Evolutionary conservation across 2,113 vertebrate species (phyloP), one percentile per base, ranked within the genome.

Genomic region (Marmota monax): DNA sequence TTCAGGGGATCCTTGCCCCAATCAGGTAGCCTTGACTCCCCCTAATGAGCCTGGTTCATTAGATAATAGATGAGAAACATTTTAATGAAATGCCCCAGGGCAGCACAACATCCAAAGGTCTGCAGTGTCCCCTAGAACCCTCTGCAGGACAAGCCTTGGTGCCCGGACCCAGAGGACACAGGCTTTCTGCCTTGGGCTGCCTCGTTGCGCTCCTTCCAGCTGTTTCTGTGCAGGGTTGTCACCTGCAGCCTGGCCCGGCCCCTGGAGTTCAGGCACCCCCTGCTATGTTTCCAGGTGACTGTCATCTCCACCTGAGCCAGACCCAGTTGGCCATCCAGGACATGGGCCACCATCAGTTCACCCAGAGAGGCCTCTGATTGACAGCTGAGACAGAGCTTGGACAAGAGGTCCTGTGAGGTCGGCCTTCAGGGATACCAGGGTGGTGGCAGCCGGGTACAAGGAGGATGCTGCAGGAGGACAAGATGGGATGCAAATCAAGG

Each of bases 161-260:
- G 7, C 11, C 58, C 1, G 18, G 6, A 10, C 20, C 18, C 29
- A 4, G 2, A 1, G 27, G 34, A 32, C 32, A 25, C 1, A 6
- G 17, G 3, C 48, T 32, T 12, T 48, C 48, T 85, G 14, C n/a
- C 56, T 27, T 13, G 0, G 1, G 37, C 16, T 2, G 0, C 9
- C 32, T 2, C 0, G 5, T 2, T 48, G 4, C 1, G 9, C 9
- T 82, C 17, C 29, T 16, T 27, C 56, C 8, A 0, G 0, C 11
- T 16, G 27, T 1, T 1, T 23, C 51, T 23, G 42, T 32, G 18
- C 27, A 13, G 22, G 10, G 20, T 6, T 25, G 42, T 58, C 72
- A 11, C 37, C 11, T 22, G 48, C 22, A 12, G 18, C n/a, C 83
- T 86, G 18, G 34, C 8, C 9, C 0, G 17, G 5, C 7, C 18